Evolutionary conservation across 1,140 invertebrate species (phyloP), one percentile per base, ranked within the genome.

Genomic region (Nymphalis io): DNA sequence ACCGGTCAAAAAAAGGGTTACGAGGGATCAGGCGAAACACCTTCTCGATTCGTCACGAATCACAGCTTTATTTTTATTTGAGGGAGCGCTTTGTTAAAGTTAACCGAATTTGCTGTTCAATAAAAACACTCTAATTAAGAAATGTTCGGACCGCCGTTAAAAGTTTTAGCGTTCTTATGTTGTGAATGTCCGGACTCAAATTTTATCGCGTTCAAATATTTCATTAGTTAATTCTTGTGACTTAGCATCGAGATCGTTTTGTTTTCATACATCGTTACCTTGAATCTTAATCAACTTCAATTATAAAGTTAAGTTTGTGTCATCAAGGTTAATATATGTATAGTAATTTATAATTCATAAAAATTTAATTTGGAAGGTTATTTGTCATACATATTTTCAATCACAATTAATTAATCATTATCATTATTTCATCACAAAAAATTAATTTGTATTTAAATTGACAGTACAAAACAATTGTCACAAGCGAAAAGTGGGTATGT

Each of bases 41-140:
- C 84, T 84, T 81, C 78, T 70, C 83, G 87, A 91, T 91, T 89
- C 87, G 88, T 90, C 89, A 91, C 87, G 88, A 88, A 79, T 82
- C 80, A 84, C 76, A 79, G 79, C 76, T 88, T 91, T 88, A 87
- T 90, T 91, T 85, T 91, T 91, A 88, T 88, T 88, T 86, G 84
- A 87, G 79, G 79, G 85, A 85, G 76, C 78, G 84, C 82, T 88
- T 89, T 91, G 87, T 91, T 84, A 72, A 74, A 83, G 82, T 84
- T 89, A 89, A 89, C 87, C 84, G 87, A 91, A 89, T 89, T 91
- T 89, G 89, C 85, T 83, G 83, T 82, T 76, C 81, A 83, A 87
- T 89, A 91, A 91, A 89, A 89, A 87, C 75, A 79, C 78, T 80
- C 86, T 89, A 91, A 91, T 91, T 89, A 91, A 88, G 85, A 88